Conservation (phyloP, 2,113 vertebrate species). For the Amblyopsis rosae region DNA sequence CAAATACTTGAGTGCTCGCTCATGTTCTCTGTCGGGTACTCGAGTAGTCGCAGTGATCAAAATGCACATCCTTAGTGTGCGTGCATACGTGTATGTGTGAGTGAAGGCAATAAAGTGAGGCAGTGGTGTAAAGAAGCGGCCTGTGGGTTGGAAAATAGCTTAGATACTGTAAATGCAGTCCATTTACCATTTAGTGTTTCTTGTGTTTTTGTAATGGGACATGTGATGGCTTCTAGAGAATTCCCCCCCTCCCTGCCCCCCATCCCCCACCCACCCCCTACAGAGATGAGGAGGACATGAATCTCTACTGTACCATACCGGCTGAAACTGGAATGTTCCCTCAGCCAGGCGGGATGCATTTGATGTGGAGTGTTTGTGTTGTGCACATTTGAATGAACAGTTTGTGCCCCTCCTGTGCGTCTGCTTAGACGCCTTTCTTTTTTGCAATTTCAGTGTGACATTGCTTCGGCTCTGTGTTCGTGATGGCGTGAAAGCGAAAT, state of each 20-base stretch:
- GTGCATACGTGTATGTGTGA: too few relatives aligned
- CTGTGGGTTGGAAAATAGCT: background rate
- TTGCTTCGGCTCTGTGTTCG: background rate
- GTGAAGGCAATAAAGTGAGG: too few relatives aligned
- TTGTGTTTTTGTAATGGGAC: background rate
- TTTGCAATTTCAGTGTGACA: background rate
- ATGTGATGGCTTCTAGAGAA: background rate
- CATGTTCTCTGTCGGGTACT: too few relatives aligned
- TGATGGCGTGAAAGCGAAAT: background rate
- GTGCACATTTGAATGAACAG: background rate
- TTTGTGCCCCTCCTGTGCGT: background rate
- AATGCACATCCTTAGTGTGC: too few relatives aligned
- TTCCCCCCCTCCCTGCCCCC: background rate
- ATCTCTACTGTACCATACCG: background rate
- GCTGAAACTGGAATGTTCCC: background rate
- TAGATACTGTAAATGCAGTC: background rate
- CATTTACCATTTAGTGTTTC: background rate
- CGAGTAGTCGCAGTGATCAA: too few relatives aligned
- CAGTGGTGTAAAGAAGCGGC: too few relatives aligned
- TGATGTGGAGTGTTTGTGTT: background rate
- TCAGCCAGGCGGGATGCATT: background rate
- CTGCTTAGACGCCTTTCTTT: background rate
- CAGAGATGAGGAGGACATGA: background rate
- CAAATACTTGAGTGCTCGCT: too few relatives aligned
- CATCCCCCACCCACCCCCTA: too few relatives aligned